These are phyloP conservation scores for Osmerus eperlanus DNA, from an alignment of 2,113 vertebrate species.

Conservation along the genomic window DNA sequence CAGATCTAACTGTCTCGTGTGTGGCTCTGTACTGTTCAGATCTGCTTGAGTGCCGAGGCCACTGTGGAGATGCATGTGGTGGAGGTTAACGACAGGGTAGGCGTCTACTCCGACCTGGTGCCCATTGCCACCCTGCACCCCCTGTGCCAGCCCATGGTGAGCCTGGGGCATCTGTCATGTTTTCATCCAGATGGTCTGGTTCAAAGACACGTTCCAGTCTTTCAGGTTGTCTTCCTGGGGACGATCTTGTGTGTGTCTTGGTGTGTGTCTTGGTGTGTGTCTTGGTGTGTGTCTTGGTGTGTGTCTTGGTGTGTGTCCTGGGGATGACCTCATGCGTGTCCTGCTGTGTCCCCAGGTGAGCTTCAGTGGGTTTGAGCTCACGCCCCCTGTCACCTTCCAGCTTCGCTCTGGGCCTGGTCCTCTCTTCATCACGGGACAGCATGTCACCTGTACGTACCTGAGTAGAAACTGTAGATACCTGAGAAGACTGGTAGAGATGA, in stretches of 20 bases:
- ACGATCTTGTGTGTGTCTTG: no score
- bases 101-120: background rate
- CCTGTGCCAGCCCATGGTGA: constrained; percentile 9
- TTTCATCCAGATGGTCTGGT: background rate
- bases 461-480: background rate
- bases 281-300: no score
- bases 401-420: constrained; percentile 4
- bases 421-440: constrained; percentile 1
- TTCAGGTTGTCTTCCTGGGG: no score
- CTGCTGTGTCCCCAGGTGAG: background rate
- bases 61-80: constrained; percentile 4
- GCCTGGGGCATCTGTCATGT: background rate
- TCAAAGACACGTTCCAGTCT: background rate
- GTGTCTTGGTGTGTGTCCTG: no score
- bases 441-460: background rate
- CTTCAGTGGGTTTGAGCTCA: constrained; percentile 6
- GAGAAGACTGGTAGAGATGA: background rate
- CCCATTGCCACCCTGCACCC: constrained; percentile 6
- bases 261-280: no score
- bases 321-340: background rate
- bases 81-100: constrained; percentile 3
- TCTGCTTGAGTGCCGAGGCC: constrained; percentile 2
- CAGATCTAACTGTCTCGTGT: background rate
- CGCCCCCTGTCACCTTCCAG: background rate
- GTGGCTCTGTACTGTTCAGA: background rate